A percentile compares a stretch with the other conserved stretches of the same genome.
Evolutionary conservation across 1,140 invertebrate genomes (phyloP).

Genomic region (Oscheius sp.): DNA sequence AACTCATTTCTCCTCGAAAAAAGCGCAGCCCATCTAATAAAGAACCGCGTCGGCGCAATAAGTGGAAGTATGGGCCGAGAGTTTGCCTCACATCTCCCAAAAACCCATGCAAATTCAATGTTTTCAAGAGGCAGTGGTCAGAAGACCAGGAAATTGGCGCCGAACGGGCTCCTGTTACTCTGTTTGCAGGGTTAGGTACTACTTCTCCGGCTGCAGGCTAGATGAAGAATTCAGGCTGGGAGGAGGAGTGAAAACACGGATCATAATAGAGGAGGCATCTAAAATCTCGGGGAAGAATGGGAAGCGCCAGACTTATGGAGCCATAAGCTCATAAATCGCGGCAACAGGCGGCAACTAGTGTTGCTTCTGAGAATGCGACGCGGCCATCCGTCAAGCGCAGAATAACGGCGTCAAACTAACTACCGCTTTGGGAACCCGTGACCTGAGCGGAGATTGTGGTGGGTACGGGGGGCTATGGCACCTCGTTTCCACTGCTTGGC

Average conservation of each 20-base stretch:
- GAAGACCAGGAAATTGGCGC: background rate
- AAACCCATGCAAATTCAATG: background rate
- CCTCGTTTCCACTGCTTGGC: background rate
- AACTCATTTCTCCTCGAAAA: too few species aligned
- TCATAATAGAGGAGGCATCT: background rate
- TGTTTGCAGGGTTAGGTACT: too few species aligned
- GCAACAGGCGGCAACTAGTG: too few species aligned
- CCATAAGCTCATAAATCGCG: background rate
- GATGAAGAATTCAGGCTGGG: too few species aligned
- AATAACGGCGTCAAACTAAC: conserved; percentile 13
- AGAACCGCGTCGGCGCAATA: background rate
- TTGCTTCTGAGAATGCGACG: conserved; percentile 1
- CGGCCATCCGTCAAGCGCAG: background rate
- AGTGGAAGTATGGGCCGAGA: background rate
- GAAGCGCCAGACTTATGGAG: background rate
- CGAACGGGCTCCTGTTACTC: background rate
- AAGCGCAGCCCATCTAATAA: too few species aligned
- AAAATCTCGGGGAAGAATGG: background rate
- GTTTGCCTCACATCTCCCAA: background rate
- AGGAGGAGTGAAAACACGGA: too few species aligned
- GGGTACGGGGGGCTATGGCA: background rate
- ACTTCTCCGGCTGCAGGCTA: too few species aligned
- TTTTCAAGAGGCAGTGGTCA: background rate
- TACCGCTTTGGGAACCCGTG: background rate
- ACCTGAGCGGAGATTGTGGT: background rate